Percentiles rank a stretch among this genome's conserved stretches.
Conservation (phyloP, 2,113 vertebrate species). For the Macroglossus sobrinus region DNA sequence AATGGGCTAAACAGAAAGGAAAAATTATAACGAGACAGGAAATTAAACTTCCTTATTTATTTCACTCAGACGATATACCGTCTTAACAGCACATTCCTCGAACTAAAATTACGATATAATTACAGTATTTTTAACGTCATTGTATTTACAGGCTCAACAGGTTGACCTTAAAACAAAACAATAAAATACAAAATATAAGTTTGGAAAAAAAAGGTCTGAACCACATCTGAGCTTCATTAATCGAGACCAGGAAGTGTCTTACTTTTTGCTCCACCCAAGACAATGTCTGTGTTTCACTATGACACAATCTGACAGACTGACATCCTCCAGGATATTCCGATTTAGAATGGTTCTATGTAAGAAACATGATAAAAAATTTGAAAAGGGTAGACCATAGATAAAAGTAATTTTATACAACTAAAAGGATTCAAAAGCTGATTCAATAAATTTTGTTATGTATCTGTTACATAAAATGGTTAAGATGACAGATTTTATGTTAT, state of each 20-base stretch:
- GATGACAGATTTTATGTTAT: neutral
- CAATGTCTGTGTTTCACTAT: fast-evolving
- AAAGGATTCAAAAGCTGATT: neutral
- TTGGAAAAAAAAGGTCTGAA: neutral
- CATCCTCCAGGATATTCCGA: neutral
- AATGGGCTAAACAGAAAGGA: neutral
- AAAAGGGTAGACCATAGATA: neutral
- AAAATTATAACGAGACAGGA: neutral
- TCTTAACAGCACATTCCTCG: neutral
- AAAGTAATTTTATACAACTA: neutral
- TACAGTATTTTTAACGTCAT: neutral
- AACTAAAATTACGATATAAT: neutral
- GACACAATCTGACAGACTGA: neutral
- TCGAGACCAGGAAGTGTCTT: neutral
- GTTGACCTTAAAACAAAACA: neutral
- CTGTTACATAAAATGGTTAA: neutral
- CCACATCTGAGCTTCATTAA: neutral
- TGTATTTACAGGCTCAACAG: neutral
- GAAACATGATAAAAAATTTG: neutral
- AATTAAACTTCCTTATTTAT: neutral
- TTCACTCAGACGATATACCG: neutral
- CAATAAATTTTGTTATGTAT: neutral
- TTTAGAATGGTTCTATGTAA: neutral
- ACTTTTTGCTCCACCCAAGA: neutral
- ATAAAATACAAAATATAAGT: neutral